Conservation (phyloP, 2,888 invertebrate genomes). For the Leuctra nigra region DNA sequence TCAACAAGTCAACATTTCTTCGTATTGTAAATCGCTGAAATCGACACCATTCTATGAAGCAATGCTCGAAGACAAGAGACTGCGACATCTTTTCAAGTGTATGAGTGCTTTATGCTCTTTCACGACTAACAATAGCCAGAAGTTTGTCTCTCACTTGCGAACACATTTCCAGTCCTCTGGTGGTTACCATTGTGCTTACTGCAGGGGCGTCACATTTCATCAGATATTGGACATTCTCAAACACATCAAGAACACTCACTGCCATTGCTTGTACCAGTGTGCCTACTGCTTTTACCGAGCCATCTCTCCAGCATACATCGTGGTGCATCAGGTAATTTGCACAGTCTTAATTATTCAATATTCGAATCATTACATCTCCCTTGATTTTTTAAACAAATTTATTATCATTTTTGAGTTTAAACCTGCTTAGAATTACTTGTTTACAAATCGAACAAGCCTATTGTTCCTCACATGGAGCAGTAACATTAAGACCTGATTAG, state of each 20-base stretch:
- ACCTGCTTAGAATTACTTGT: no score
- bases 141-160: constrained; percentile 43
- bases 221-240: constrained; percentile 43
- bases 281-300: constrained; percentile 62
- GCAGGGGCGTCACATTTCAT: constrained; percentile 41
- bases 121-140: constrained; percentile 38
- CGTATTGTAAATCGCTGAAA: no score
- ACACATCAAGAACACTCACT: constrained; percentile 57
- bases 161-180: constrained; percentile 32
- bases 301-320: constrained; percentile 50
- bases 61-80: constrained; percentile 39
- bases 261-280: constrained; percentile 55
- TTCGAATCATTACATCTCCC: no score
- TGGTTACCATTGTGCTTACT: constrained; percentile 52
- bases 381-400: no score
- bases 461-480: no score
- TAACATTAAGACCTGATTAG: no score
- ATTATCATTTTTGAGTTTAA: no score
- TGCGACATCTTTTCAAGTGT: constrained; percentile 49
- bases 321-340: constrained; percentile 49
- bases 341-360: no score
- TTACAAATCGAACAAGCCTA: no score
- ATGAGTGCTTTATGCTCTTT: constrained; percentile 47
- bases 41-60: constrained; percentile 21
- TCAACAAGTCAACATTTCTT: no score